Percentiles rank a stretch among this genome's conserved stretches.
Evolutionary conservation across 2,888 invertebrate species (phyloP).

Genomic region (Drosophila rellima): DNA sequence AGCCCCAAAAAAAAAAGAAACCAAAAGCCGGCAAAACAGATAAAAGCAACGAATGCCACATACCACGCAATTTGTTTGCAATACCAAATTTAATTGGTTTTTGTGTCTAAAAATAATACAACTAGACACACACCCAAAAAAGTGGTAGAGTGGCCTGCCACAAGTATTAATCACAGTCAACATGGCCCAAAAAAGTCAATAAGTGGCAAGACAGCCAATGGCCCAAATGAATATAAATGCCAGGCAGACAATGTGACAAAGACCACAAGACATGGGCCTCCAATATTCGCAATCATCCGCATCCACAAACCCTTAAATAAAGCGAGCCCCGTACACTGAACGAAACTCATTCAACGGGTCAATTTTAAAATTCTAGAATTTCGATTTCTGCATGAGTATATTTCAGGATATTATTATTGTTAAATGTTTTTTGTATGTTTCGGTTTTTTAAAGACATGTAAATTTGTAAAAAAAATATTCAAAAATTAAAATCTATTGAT

Average conservation of each 20-base stretch:
- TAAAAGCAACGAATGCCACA: slow-evolving; percentile 3
- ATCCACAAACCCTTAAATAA: slow-evolving; percentile 28
- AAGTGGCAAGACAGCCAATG: slow-evolving; percentile 43
- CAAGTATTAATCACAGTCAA: slow-evolving; percentile 45
- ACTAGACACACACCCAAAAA: not conserved
- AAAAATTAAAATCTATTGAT: no score
- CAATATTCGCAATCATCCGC: slow-evolving; percentile 15
- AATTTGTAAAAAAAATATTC: no score
- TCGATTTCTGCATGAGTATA: no score
- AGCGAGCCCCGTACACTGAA: not conserved
- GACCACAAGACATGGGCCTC: not conserved
- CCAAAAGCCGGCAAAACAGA: not conserved
- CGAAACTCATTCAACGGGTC: no score
- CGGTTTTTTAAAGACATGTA: no score
- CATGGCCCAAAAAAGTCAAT: slow-evolving; percentile 42
- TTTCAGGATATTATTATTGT: no score
- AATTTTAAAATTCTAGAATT: no score
- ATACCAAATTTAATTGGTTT: slow-evolving; percentile 43
- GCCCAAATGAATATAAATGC: slow-evolving; percentile 72
- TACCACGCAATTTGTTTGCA: slow-evolving; percentile 28
- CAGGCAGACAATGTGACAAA: slow-evolving; percentile 26
- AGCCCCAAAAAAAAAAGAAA: not conserved
- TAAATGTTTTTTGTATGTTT: no score
- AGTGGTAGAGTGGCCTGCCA: slow-evolving; percentile 6
- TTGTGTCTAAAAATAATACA: slow-evolving; percentile 20